Conservation (phyloP, 1,140 invertebrate genomes). For the Coenobita brevimanus region DNA sequence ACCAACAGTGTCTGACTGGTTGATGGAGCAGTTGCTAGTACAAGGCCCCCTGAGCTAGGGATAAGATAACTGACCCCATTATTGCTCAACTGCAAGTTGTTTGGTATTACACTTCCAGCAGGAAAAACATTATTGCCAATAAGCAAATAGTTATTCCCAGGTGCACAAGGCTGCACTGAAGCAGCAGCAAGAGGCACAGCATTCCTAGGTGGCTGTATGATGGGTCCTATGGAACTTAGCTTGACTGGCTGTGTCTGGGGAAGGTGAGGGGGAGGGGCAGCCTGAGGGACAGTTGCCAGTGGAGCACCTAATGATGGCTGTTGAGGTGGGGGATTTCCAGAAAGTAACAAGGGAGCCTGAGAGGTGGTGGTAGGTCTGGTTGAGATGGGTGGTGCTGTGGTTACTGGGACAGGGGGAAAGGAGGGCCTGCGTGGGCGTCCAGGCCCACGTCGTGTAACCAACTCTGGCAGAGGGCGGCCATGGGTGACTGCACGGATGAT, state of each 20-base stretch:
- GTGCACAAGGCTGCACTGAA: constrained; percentile 35
- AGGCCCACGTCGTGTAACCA: constrained; percentile 34
- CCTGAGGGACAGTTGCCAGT: constrained; percentile 25
- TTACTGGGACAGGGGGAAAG: background rate
- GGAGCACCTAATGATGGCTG: constrained; percentile 13
- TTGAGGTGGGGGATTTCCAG: constrained; percentile 34
- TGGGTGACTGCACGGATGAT: constrained; percentile 52
- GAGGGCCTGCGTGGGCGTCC: constrained; percentile 27
- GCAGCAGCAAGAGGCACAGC: constrained; percentile 37
- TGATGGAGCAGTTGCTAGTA: constrained; percentile 46
- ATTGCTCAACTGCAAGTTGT: constrained; percentile 42
- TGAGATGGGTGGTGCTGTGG: constrained; percentile 24
- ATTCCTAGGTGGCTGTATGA: constrained; percentile 46
- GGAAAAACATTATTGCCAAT: constrained; percentile 59
- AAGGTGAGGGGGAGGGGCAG: constrained; percentile 7
- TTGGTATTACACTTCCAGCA: constrained; percentile 49
- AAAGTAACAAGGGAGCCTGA: constrained; percentile 39
- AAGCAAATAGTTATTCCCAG: constrained; percentile 41
- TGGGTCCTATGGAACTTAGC: constrained; percentile 27
- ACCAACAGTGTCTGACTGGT: constrained; percentile 53
- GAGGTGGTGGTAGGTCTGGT: constrained; percentile 23
- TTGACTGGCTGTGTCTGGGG: constrained; percentile 41
- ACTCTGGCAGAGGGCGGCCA: constrained; percentile 44
- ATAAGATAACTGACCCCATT: constrained; percentile 57
- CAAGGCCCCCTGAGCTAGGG: constrained; percentile 50